Evolutionary conservation across 1,140 invertebrate genomes (phyloP), one percentile per base, ranked within the genome.

Genomic region (Panonychus citri): DNA sequence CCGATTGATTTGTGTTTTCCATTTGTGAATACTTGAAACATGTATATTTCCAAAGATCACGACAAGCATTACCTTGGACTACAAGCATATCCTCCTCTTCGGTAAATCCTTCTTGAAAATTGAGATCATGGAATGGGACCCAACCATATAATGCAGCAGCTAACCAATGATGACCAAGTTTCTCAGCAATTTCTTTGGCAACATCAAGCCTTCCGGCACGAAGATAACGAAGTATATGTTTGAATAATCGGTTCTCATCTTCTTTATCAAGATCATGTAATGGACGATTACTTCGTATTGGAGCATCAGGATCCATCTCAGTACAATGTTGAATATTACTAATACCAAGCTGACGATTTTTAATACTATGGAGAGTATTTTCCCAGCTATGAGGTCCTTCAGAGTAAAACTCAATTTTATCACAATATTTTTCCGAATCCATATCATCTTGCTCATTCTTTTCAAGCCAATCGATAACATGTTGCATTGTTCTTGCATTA

Each of bases 401-500:
- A 4, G 61, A 56, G 64, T 80, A 84, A 65, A 80, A 76, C 61
- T 82, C 76, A 15, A 81, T 69, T 39, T 78, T 72, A 40, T 77
- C 75, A 46, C 75, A 17, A 10, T 60, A n/a, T 17, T 51, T 43
- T 46, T 60, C 49, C 0, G 77, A 76, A 64, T 77, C 74, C 3
- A 70, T 59, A 26, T 70, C 63, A 64, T 87, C 82, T 21, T 77
- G 69, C 17, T 82, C 79, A 69, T 81, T 85, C 53, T 78, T 77
- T 70, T 95, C 89, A 30, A 95, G 67, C 88, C 89, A 94, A 68
- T 94, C 87, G 21, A 93, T 79, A 34, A 95, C 78, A 49, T 89
- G 66, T 68, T 89, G 83, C 64, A 81, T 63, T 54, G 86, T 78
- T 58, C 83, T 70, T 12, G 88, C 67, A 26, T 76, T 75, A 21